Conservation (phyloP, 2,888 invertebrate genomes). For the Phyllotreta cruciferae region DNA sequence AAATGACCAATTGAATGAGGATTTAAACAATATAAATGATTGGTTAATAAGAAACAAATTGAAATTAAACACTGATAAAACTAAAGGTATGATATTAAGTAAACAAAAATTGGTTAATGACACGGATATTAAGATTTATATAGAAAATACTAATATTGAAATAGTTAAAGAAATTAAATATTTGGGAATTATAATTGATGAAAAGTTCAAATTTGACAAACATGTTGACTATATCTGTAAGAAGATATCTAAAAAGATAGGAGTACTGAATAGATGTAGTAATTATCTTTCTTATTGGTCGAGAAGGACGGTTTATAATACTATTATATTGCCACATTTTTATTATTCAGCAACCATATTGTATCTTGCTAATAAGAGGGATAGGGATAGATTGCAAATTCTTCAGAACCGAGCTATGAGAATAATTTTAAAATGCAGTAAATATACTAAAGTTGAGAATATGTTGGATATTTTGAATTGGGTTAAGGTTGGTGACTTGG, state of each 20-base stretch:
- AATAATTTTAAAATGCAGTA: neutral
- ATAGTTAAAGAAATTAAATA: neutral
- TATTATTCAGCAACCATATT: neutral
- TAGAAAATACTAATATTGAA: neutral
- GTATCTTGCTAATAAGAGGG: neutral
- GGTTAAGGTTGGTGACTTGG: too few species aligned
- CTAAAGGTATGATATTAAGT: neutral
- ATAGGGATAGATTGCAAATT: slow-evolving; percentile 1
- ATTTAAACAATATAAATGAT: too few species aligned
- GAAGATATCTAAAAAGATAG: neutral
- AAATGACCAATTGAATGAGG: neutral
- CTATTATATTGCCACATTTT: slow-evolving; percentile 1
- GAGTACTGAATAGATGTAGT: neutral
- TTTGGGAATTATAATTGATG: neutral
- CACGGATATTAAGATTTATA: too few species aligned
- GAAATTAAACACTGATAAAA: neutral
- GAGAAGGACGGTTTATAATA: neutral
- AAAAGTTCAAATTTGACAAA: neutral
- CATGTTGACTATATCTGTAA: neutral
- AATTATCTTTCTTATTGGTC: neutral
- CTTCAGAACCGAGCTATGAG: slow-evolving; percentile 14
- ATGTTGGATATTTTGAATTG: neutral
- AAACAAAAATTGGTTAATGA: neutral
- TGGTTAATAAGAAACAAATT: neutral
- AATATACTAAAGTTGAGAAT: neutral